Percentiles rank a stretch among this genome's conserved stretches.
Conservation (phyloP, 37 sponge, comb jelly and placozoan genomes). For the Haliclona indistincta region DNA sequence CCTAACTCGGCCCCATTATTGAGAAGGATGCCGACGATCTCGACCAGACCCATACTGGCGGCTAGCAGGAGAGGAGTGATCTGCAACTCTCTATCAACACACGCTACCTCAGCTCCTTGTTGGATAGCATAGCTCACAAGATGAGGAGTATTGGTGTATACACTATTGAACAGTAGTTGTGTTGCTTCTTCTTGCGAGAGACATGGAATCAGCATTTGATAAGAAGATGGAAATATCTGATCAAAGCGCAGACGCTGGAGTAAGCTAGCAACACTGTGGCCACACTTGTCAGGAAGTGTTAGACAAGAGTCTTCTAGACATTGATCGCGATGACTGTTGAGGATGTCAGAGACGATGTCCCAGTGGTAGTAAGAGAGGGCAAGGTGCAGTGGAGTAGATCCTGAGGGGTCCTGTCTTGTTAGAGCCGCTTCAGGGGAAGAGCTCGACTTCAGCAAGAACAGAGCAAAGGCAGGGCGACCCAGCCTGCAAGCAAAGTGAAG, state of each 20-base stretch:
- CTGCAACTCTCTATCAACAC: slow-evolving; percentile 54
- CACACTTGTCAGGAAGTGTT: slow-evolving; percentile 2
- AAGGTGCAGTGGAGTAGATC: slow-evolving; percentile 16
- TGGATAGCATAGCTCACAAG: neutral
- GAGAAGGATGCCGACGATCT: slow-evolving; percentile 17
- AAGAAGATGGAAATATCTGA: neutral
- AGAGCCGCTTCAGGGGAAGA: slow-evolving; percentile 1
- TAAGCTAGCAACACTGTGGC: slow-evolving; percentile 25
- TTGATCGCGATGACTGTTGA: neutral
- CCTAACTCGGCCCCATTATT: slow-evolving; percentile 35
- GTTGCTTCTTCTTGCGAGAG: slow-evolving; percentile 40
- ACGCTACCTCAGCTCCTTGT: slow-evolving; percentile 30
- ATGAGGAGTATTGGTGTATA: neutral
- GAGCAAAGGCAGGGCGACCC: slow-evolving; percentile 14
- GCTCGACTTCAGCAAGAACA: neutral
- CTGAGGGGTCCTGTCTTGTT: slow-evolving; percentile 2
- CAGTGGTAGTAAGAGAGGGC: slow-evolving; percentile 39
- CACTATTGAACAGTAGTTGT: slow-evolving; percentile 28
- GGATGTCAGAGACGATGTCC: slow-evolving; percentile 28
- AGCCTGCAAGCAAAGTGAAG: slow-evolving; percentile 45
- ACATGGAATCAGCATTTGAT: slow-evolving; percentile 15
- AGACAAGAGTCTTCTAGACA: too few species aligned
- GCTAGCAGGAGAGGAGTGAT: slow-evolving; percentile 62
- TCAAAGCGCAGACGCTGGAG: slow-evolving; percentile 2
- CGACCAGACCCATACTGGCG: slow-evolving; percentile 23